These are phyloP conservation scores for Platypus cylindrus DNA, from an alignment of 2,888 invertebrate genomes.

Conservation along the genomic window DNA sequence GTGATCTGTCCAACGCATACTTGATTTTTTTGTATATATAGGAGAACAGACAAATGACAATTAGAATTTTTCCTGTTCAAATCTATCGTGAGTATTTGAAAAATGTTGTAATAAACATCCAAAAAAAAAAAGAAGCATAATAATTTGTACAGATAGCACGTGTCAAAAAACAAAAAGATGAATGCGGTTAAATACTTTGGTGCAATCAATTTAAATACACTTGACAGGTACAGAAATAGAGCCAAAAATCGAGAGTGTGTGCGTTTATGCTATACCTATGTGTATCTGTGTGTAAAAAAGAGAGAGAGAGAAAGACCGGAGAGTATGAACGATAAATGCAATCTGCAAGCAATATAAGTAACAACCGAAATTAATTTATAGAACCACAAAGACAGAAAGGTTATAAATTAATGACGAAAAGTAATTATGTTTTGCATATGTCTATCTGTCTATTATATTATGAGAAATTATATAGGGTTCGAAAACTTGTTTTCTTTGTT, in stretches of 20 bases:
- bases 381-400: too few relatives aligned
- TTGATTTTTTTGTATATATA: not conserved
- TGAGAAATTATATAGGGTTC: too few relatives aligned
- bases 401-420: too few relatives aligned
- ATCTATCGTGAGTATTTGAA: constrained; percentile 15
- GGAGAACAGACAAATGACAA: constrained; percentile 7
- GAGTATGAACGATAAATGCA: not conserved
- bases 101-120: constrained; percentile 20
- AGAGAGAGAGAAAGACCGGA: not conserved
- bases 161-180: too few relatives aligned
- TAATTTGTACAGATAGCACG: constrained; percentile 33
- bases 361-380: too few relatives aligned
- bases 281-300: constrained; percentile 6
- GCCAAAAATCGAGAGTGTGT: too few relatives aligned
- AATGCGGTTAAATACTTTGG: constrained; percentile 31
- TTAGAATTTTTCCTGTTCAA: too few relatives aligned
- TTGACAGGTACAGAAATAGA: constrained; percentile 33
- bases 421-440: too few relatives aligned
- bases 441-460: too few relatives aligned
- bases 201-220: constrained; percentile 30
- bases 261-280: too few relatives aligned
- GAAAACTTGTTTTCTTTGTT: too few relatives aligned
- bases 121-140: constrained; percentile 24
- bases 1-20: not conserved
- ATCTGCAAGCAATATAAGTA: not conserved